phyloP scores from a whole-genome alignment of 2,113 vertebrate species.

The Spilogale gracilis region DNA sequence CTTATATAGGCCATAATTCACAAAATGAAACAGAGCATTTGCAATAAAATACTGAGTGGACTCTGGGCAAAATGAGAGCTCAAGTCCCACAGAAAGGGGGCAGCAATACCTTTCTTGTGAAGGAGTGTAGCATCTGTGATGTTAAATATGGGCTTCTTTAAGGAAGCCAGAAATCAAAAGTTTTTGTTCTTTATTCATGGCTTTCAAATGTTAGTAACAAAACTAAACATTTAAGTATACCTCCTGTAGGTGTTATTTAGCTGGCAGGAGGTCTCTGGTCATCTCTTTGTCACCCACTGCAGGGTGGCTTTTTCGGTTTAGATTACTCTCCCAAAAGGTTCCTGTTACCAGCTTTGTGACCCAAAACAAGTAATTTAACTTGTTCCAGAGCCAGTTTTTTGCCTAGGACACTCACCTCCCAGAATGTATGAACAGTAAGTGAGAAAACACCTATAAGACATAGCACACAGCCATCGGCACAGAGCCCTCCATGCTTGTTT shows the following conservation, averaged over 20 bases:
- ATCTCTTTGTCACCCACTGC: neutral
- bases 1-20: neutral
- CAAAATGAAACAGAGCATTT: slow-evolving; percentile 19
- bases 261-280: neutral
- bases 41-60: neutral
- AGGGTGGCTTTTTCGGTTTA: neutral
- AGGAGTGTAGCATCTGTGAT: no score
- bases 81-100: neutral
- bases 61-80: neutral
- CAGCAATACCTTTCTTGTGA: slow-evolving; percentile 1
- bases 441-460: neutral
- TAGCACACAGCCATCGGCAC: neutral
- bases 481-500: neutral
- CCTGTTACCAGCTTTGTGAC: neutral
- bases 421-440: neutral
- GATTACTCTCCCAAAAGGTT: neutral
- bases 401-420: neutral
- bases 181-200: slow-evolving; percentile 52
- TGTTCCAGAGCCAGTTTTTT: neutral
- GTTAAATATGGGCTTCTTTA: neutral
- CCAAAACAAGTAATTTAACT: neutral
- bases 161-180: slow-evolving; percentile 26
- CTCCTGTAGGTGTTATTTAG: neutral
- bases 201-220: slow-evolving; percentile 43
- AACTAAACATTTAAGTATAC: neutral